These are phyloP conservation scores for Metaphire vulgaris DNA, from an alignment of 1,140 invertebrate genomes.

Conservation along the genomic window DNA sequence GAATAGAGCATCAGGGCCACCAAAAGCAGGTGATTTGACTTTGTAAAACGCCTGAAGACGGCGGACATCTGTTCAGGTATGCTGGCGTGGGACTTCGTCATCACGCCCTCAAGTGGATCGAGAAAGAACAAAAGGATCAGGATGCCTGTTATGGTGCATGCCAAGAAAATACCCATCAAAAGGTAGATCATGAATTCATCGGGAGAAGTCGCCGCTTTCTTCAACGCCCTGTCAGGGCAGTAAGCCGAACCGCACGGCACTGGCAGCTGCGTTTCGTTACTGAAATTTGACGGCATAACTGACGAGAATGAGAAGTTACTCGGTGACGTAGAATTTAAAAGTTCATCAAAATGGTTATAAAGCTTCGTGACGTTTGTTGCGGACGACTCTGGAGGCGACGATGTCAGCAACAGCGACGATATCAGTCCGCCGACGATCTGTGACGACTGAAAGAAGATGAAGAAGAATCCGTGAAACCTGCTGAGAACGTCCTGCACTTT, in stretches of 20 bases:
- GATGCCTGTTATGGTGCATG: constrained; percentile 35
- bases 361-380: not conserved
- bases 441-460: constrained; percentile 38
- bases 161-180: constrained; percentile 37
- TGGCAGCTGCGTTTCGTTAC: not conserved
- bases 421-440: constrained; percentile 40
- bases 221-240: not conserved
- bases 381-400: not conserved
- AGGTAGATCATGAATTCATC: constrained; percentile 33
- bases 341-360: not conserved
- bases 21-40: constrained; percentile 32
- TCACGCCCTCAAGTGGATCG: constrained; percentile 36
- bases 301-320: too few species aligned
- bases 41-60: constrained; percentile 33
- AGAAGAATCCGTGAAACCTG: constrained; percentile 42
- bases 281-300: not conserved
- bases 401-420: constrained; percentile 35
- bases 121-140: constrained; percentile 36
- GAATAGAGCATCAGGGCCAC: constrained; percentile 36
- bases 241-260: not conserved
- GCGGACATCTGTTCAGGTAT: constrained; percentile 32
- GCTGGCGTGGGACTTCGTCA: constrained; percentile 26
- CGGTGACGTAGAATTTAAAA: too few species aligned
- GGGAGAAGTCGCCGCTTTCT: not conserved
- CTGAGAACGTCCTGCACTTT: constrained; percentile 36